A percentile compares a stretch with the other conserved stretches of the same genome.
Evolutionary conservation across 2,797 vertebrate genomes (phyloP).

Genomic region (Zalophus californianus): DNA sequence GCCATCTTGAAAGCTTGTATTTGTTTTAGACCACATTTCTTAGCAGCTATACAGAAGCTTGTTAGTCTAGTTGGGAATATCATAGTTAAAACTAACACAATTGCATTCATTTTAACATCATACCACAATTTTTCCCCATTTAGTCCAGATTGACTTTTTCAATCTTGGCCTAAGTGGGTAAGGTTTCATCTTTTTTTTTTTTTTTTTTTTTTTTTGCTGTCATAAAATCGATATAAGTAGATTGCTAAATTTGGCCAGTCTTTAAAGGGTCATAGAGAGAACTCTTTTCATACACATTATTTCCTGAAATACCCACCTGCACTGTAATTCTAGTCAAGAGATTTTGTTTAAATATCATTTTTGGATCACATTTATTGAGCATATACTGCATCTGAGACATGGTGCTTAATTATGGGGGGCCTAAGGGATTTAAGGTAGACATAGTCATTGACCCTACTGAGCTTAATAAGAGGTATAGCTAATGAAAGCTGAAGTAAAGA

Average conservation of each 20-base stretch:
- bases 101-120: constrained; percentile 3
- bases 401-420: neutral
- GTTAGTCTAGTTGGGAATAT: constrained; percentile 41
- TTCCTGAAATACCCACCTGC: neutral
- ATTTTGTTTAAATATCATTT: neutral
- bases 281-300: neutral
- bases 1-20: constrained; percentile 66
- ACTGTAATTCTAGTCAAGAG: neutral
- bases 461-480: neutral
- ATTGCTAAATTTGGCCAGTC: neutral
- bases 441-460: neutral
- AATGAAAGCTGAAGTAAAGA: neutral
- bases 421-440: neutral
- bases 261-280: neutral
- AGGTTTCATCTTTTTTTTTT: neutral
- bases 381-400: neutral
- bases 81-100: constrained; percentile 46
- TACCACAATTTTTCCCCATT: neutral
- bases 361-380: neutral
- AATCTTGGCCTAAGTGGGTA: neutral
- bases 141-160: neutral
- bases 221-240: neutral
- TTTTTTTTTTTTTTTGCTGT: neutral
- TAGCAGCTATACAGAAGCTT: constrained; percentile 48
- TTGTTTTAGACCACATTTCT: constrained; percentile 44